Evolutionary conservation across 2,797 vertebrate genomes (phyloP), one percentile per base, ranked within the genome.

Genomic region (Melanotaenia boesemani): DNA sequence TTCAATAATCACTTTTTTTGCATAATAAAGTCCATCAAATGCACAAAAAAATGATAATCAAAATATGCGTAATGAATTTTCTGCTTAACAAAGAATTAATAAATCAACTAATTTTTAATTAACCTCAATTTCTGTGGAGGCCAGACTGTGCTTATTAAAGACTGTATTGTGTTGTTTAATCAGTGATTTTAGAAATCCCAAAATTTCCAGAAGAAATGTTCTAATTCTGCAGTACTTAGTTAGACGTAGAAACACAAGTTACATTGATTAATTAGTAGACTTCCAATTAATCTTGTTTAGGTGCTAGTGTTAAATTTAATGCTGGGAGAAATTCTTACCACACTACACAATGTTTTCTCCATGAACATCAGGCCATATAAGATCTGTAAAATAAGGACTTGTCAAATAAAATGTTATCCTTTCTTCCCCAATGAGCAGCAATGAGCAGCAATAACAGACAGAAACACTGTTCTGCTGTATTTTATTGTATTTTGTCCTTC

Each of bases 331-430:
- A 46, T 22, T 39, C 46, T 60, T 62, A 22, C 48, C 28, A 52
- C 32, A 73, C 22, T 2, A 39, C 37, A 74, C n/a, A 60, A 50
- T 50, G 28, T 15, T 41, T 59, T 52, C 30, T 36, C 52, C 34
- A 41, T 28, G 36, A 67, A 67, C 24, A 57, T 56, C 52, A 39
- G 54, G 12, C 20, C 18, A 57, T 57, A n/a, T 57, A 44, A 67
- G 54, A 67, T 16, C 36, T 57, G 37, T 44, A 58, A 44, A 22
- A 32, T 67, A 44, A 67, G 41, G 63, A 34, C 44, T 64, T 50
- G 46, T 64, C 44, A 50, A 52, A 16, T 65, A 13, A 36, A 52
- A 52, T 52, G n/a, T 65, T 52, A 41, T 15, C 8, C 11, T 13
- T 41, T 67, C 34, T 32, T 58, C 5, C 32, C 28, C 2, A 6